phyloP scores from a whole-genome alignment of 2,797 vertebrate species.

The Spinibarbus caldwelli region DNA sequence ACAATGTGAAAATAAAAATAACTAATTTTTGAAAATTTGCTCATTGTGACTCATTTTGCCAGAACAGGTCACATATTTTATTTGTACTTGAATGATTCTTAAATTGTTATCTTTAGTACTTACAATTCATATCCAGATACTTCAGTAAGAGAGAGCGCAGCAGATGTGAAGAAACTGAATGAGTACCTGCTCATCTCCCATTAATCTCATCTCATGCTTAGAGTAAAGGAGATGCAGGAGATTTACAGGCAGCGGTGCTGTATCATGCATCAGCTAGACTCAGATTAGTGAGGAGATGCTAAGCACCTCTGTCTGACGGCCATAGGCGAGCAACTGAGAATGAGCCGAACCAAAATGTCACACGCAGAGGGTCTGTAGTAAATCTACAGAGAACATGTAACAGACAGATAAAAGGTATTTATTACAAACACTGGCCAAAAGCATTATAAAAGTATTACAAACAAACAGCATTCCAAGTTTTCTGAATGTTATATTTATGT shows the following conservation, averaged over 20 bases:
- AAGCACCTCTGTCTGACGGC: neutral
- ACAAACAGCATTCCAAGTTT: neutral
- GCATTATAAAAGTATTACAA: neutral
- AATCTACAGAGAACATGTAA: neutral
- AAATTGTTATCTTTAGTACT: neutral
- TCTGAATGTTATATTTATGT: neutral
- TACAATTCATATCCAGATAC: neutral
- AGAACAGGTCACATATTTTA: too few relatives aligned
- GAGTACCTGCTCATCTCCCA: neutral
- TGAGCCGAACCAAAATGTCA: neutral
- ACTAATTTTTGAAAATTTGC: too few relatives aligned
- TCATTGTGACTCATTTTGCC: too few relatives aligned
- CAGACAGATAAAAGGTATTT: neutral
- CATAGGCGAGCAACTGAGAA: neutral
- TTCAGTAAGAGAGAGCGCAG: neutral
- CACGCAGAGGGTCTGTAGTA: neutral
- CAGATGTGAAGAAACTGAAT: neutral
- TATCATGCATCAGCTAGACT: conserved; percentile 1
- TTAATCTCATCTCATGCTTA: neutral
- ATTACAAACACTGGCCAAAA: neutral
- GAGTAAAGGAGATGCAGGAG: neutral
- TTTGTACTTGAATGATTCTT: neutral
- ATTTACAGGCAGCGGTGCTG: neutral
- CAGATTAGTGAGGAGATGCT: neutral
- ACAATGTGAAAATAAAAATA: too few relatives aligned